A percentile compares a stretch with the other conserved stretches of the same genome.
Conservation (phyloP, 1,140 invertebrate species). For the Drosophila micromelanica region DNA sequence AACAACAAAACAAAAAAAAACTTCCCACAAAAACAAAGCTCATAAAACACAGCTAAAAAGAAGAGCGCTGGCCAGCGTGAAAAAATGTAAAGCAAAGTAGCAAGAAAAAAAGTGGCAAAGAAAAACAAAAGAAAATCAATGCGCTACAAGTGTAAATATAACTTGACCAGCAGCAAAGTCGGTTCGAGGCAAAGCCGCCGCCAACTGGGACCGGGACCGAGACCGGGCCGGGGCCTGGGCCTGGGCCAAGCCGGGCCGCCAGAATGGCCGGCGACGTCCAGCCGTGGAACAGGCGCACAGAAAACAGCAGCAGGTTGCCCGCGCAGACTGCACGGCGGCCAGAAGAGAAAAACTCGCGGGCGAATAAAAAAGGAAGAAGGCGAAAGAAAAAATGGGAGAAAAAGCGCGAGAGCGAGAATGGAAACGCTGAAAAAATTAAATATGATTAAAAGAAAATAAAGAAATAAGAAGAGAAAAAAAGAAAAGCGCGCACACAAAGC, state of each 20-base stretch:
- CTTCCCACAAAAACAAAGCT: slow-evolving; percentile 44
- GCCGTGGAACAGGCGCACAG: slow-evolving; percentile 71
- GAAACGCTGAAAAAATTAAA: slow-evolving; percentile 79
- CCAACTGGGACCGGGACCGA: neutral
- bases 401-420: slow-evolving; percentile 60
- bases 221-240: neutral
- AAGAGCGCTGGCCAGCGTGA: slow-evolving; percentile 34
- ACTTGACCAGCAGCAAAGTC: slow-evolving; percentile 65
- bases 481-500: slow-evolving; percentile 23
- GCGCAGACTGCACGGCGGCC: slow-evolving; percentile 4
- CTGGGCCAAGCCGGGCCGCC: slow-evolving; percentile 7
- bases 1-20: slow-evolving; percentile 35
- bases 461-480: slow-evolving; percentile 30
- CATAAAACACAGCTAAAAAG: slow-evolving; percentile 25
- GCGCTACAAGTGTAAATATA: slow-evolving; percentile 77
- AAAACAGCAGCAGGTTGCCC: slow-evolving; percentile 57
- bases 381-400: slow-evolving; percentile 27
- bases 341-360: slow-evolving; percentile 49
- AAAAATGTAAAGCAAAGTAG: slow-evolving; percentile 21
- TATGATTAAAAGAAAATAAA: slow-evolving; percentile 82
- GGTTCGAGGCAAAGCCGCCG: slow-evolving; percentile 1
- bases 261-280: slow-evolving; percentile 71
- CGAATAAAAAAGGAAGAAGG: slow-evolving; percentile 15
- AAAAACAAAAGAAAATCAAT: slow-evolving; percentile 68
- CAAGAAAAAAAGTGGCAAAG: slow-evolving; percentile 27